phyloP scores from a whole-genome alignment of 2,113 vertebrate species.

The Phrynosoma blainvillii region DNA sequence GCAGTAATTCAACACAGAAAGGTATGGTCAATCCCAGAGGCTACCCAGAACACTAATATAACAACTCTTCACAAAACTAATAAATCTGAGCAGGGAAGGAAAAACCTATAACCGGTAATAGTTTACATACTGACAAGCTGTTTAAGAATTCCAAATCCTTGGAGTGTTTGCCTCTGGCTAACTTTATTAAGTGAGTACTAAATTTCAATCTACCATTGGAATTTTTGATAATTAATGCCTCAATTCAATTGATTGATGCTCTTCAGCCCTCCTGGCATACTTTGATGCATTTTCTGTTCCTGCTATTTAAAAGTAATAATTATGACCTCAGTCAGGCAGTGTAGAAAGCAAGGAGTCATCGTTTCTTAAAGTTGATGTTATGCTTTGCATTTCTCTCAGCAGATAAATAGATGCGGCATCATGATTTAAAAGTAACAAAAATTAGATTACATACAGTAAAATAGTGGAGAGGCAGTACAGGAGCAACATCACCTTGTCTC shows the following conservation, averaged over 20 bases:
- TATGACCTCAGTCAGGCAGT: neutral
- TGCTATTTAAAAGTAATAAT: constrained; percentile 1
- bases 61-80: neutral
- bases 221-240: neutral
- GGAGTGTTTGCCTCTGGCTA: neutral
- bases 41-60: neutral
- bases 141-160: neutral
- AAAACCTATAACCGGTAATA: neutral
- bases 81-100: neutral
- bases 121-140: neutral
- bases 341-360: neutral
- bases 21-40: too few species aligned
- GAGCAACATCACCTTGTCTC: too few species aligned
- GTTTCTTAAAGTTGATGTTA: neutral
- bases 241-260: neutral
- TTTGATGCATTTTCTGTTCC: neutral
- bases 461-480: too few species aligned
- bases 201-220: neutral
- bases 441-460: too few species aligned
- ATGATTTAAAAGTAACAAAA: too few species aligned
- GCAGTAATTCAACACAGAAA: too few species aligned
- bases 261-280: neutral
- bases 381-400: neutral
- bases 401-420: too few species aligned
- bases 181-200: neutral